A percentile compares a stretch with the other conserved stretches of the same genome.
These are phyloP conservation scores for Teleopsis dalmanni DNA, from an alignment of 1,140 invertebrate genomes.

Conservation along the genomic window DNA sequence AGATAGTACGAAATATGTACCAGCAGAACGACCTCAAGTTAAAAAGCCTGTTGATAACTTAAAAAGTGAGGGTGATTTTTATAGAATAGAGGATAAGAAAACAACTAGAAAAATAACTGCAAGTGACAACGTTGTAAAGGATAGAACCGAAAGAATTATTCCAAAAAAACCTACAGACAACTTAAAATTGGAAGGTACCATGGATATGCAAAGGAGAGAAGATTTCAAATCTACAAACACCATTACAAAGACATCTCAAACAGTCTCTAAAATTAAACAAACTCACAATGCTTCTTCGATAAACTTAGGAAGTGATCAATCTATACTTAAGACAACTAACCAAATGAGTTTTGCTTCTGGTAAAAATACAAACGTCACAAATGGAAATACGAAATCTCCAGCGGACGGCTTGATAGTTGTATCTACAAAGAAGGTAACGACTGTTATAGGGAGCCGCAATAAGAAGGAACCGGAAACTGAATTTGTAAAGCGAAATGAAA, in stretches of 20 bases:
- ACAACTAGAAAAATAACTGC: constrained; percentile 41
- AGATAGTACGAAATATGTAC: constrained; percentile 40
- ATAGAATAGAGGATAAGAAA: constrained; percentile 29
- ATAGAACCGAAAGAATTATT: constrained; percentile 45
- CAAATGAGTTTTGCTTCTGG: constrained; percentile 56
- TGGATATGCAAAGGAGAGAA: constrained; percentile 45
- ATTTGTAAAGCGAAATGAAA: constrained; percentile 33
- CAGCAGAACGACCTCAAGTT: constrained; percentile 36
- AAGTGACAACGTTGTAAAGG: constrained; percentile 55
- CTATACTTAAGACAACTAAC: constrained; percentile 50
- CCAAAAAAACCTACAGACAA: constrained; percentile 57
- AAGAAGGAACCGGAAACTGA: constrained; percentile 41
- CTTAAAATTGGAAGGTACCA: constrained; percentile 55
- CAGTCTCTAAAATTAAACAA: constrained; percentile 27
- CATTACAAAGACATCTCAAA: not conserved
- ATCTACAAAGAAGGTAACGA: constrained; percentile 48
- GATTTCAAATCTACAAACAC: constrained; percentile 22
- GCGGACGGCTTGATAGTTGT: constrained; percentile 50
- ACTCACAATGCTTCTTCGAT: constrained; percentile 60
- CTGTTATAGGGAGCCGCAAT: constrained; percentile 31
- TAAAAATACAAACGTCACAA: constrained; percentile 31
- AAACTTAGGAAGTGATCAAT: constrained; percentile 51
- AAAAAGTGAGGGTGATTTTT: constrained; percentile 53
- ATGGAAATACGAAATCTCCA: constrained; percentile 45
- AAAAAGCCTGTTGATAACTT: constrained; percentile 58